Base-by-base conservation (phyloP, 2,113 vertebrate genomes). In the Apus apus region DNA sequence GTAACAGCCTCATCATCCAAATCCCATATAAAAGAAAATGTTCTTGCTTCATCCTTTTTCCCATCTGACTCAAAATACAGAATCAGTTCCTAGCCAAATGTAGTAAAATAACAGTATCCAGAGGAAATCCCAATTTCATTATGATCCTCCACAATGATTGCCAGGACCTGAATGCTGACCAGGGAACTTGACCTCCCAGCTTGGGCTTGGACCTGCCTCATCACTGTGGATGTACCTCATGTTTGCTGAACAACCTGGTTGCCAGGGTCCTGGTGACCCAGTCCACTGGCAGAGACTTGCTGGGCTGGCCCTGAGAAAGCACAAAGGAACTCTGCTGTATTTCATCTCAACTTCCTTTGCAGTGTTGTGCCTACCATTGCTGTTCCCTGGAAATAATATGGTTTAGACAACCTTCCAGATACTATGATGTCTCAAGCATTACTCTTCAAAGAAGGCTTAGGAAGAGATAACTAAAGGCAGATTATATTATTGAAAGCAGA, bases 401-500 rank as follows among this genome's bases (percentile, higher is more conserved):
- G 51, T 19, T 64, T 58, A 85, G 64, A 58, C 21, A 75, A 38
- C 20, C 68, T 90, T 58, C 62, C 29, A 54, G 29, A 67, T 89
- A n/a, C 38, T 91, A 54, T 3, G 2, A 71, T 65, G 12, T 57
- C 19, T 61, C 7, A 53, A 25, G 30, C 32, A 75, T 73, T 58
- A 91, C 51, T 68, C 25, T 34, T 85, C 93, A 40, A 82, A 92
- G 70, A 62, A 85, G 23, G 13, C 4, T 54, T 40, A 62, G 12
- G 83, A 75, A 75, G 64, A 53, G 90, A 93, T 54, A 90, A 89
- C 53, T 92, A 68, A 18, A 91, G 32, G 16, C 16, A 56, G 67
- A 82, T 48, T 8, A 93, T 80, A 43, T 83, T 91, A 65, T 81
- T 92, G 38, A 90, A 50, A 67, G 36, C 81, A 71, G 56, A 85